phyloP scores from a whole-genome alignment of 2,888 invertebrate genomes.

The Autographa pulchrina region DNA sequence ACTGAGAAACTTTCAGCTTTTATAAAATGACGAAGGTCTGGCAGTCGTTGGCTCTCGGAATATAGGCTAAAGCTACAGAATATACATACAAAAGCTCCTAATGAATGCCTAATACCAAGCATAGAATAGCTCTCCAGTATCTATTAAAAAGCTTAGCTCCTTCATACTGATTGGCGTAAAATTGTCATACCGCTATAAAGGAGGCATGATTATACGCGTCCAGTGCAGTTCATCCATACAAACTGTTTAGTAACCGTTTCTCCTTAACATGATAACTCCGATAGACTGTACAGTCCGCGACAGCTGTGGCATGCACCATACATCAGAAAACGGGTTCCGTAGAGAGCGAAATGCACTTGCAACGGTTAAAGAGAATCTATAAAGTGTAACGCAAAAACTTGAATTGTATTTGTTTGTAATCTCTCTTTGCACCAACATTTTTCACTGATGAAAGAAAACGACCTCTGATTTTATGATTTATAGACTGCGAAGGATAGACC shows the following conservation, averaged over 20 bases:
- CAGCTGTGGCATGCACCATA: constrained; percentile 24
- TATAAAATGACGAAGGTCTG: too few species aligned
- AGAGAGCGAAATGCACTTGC: constrained; percentile 18
- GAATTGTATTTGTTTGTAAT: background rate
- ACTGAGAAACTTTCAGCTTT: too few species aligned
- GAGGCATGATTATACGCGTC: background rate
- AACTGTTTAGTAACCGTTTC: background rate
- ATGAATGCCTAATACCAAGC: too few species aligned
- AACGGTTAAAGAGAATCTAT: constrained; percentile 12
- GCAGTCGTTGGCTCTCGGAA: too few species aligned
- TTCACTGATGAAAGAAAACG: too few species aligned
- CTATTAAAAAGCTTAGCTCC: too few species aligned
- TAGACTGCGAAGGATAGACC: too few species aligned
- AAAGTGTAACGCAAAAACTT: background rate
- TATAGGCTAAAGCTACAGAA: too few species aligned
- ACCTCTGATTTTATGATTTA: too few species aligned
- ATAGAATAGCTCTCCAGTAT: too few species aligned
- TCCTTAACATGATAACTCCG: background rate
- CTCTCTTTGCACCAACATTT: background rate
- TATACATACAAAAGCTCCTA: too few species aligned
- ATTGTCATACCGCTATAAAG: background rate
- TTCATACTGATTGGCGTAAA: background rate
- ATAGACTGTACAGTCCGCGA: background rate
- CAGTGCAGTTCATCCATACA: background rate
- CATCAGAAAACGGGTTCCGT: constrained; percentile 29